Conservation (phyloP, 2,113 vertebrate species). For the Setophaga coronata region DNA sequence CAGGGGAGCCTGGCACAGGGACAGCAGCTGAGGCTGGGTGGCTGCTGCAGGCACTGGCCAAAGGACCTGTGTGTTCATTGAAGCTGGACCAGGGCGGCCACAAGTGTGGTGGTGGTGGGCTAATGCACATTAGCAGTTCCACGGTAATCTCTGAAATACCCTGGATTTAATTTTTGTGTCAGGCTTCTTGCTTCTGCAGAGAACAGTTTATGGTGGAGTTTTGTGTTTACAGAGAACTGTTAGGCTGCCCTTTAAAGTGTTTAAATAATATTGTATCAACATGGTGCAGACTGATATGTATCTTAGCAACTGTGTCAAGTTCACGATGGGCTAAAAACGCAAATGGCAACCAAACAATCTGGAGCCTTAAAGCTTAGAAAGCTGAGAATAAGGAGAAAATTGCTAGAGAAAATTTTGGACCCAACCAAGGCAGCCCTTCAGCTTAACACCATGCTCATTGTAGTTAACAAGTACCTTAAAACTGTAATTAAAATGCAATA, state of each 20-base stretch:
- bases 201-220: not conserved
- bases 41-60: not conserved
- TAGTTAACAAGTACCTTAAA: not conserved
- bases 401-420: not conserved
- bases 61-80: accelerated
- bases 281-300: constrained; percentile 46
- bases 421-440: not conserved
- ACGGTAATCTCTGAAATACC: not conserved
- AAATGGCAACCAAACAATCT: constrained; percentile 46
- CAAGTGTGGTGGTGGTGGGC: not conserved
- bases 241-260: constrained; percentile 62
- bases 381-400: constrained; percentile 7
- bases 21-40: not conserved
- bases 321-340: constrained; percentile 51
- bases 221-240: constrained; percentile 48
- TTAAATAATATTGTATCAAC: constrained; percentile 66
- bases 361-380: constrained; percentile 3
- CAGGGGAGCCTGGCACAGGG: accelerated
- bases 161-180: not conserved
- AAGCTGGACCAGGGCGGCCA: not conserved
- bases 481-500: not conserved
- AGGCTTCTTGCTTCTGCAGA: not conserved
- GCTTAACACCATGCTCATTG: not conserved
- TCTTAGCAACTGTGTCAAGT: constrained; percentile 65
- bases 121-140: not conserved